Percentiles rank a stretch among this genome's conserved stretches.
Conservation (phyloP, 2,888 invertebrate genomes). For the Epinotia bilunana region DNA sequence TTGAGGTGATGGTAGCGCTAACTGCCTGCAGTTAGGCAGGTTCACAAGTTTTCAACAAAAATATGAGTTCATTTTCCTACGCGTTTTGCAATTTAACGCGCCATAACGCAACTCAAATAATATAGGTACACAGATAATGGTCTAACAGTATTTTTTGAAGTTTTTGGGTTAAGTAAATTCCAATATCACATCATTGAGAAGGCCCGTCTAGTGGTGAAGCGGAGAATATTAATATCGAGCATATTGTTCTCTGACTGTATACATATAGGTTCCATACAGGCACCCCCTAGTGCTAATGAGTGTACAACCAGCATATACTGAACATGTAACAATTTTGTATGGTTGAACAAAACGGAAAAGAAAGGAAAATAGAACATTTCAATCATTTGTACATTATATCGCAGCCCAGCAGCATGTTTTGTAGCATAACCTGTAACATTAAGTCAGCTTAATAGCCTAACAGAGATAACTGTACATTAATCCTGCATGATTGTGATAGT, state of each 20-base stretch:
- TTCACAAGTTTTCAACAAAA: no score
- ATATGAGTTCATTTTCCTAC: no score
- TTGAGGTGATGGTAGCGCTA: background rate
- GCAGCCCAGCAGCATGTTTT: no score
- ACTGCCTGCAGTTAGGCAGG: background rate
- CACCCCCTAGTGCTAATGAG: constrained; percentile 75
- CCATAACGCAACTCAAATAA: no score
- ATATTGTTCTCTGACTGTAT: constrained; percentile 71
- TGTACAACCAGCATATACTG: constrained; percentile 50
- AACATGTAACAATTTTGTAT: constrained; percentile 28
- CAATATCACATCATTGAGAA: background rate
- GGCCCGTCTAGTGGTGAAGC: constrained; percentile 8
- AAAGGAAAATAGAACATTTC: background rate
- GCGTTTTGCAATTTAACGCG: no score
- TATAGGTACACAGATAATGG: no score
- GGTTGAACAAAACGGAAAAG: constrained; percentile 1
- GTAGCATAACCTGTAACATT: no score
- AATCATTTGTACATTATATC: no score
- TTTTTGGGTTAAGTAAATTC: background rate
- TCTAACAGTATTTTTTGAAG: background rate
- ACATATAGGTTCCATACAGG: constrained; percentile 68
- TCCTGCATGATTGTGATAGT: no score
- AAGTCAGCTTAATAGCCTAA: no score
- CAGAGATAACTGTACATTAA: no score
- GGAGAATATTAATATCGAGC: constrained; percentile 68